Base-by-base conservation (phyloP, 92 coral and sea anemone species). In the Umimayanthus kanabou region DNA sequence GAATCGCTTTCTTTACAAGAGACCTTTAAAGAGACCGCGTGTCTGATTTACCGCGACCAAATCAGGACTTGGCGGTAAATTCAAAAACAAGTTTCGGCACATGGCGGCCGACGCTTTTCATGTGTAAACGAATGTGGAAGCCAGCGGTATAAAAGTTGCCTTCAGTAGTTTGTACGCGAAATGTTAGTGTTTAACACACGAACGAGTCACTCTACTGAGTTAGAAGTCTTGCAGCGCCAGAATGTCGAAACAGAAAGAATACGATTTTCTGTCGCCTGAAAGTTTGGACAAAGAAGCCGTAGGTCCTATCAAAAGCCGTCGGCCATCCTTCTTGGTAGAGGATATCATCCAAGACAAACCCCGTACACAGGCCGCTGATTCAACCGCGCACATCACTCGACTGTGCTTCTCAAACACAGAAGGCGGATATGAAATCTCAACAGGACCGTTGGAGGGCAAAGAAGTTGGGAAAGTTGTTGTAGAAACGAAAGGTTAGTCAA, bases 81-180 rank as follows among this genome's bases (percentile, higher is more conserved):
- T 78, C 66, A 78, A 78, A 78, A 5, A 23, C 65, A 43, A 45
- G 40, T 11, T 77, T 28, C 11, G 53, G 61, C 58, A 75, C 45
- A 45, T 18, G 20, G 81, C 82, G 66, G 82, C 65, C 82, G 65
- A 50, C 82, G 57, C 65, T 7, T 78, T 78, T 78, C 66, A 78
- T 78, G 82, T 78, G 22, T 10, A 78, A 78, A 49, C 57, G 37
- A 33, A 33, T 33, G 37, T 33, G 37, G 37, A 33, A 33, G 37
- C 37, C 37, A 66, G 64, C 39, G 42, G 26, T 78, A 78, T 78
- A 78, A 78, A 45, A 78, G 3, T 22, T 22, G 20, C 42, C 64
- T 50, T 77, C 16, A 9, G 10, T 43, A 28, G 61, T 73, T 33
- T 73, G 53, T n/a, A 75, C 79, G 50, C 66, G 2, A 2, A 9